Conservation (phyloP, 37 sponge, comb jelly and placozoan species). For the Petrosia ficiformis region DNA sequence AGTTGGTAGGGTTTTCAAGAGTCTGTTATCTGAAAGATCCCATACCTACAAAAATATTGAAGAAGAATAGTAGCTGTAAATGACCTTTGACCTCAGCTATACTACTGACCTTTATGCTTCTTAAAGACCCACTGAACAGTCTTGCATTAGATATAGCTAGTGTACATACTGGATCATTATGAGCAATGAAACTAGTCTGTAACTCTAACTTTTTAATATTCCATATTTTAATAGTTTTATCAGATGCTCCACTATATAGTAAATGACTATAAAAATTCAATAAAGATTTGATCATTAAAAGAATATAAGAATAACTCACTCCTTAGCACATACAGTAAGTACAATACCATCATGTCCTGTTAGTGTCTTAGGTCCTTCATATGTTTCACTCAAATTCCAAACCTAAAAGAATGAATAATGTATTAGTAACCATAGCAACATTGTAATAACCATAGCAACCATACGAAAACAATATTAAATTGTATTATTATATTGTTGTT, state of each 20-base stretch:
- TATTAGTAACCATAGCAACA: background rate
- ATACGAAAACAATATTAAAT: background rate
- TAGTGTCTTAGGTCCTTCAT: constrained; percentile 65
- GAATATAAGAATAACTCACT: constrained; percentile 31
- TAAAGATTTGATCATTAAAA: background rate
- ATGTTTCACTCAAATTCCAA: constrained; percentile 75
- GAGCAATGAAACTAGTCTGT: constrained; percentile 48
- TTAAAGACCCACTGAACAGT: constrained; percentile 90
- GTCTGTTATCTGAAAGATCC: constrained; percentile 17
- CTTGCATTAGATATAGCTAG: constrained; percentile 54
- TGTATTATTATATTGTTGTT: background rate
- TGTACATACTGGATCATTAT: constrained; percentile 87
- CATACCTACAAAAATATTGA: constrained; percentile 8
- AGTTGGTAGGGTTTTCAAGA: constrained; percentile 56
- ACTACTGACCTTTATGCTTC: constrained; percentile 68
- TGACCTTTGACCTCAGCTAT: background rate
- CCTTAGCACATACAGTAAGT: constrained; percentile 68
- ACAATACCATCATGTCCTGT: constrained; percentile 90
- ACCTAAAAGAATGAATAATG: too few relatives aligned
- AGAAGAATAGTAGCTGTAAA: background rate
- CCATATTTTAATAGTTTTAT: constrained; percentile 90
- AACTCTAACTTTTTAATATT: constrained; percentile 44
- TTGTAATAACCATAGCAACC: background rate
- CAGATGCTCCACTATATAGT: constrained; percentile 84
- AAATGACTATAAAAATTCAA: constrained; percentile 32